Conservation (phyloP, 1,140 invertebrate genomes). For the Drosophila simulans region DNA sequence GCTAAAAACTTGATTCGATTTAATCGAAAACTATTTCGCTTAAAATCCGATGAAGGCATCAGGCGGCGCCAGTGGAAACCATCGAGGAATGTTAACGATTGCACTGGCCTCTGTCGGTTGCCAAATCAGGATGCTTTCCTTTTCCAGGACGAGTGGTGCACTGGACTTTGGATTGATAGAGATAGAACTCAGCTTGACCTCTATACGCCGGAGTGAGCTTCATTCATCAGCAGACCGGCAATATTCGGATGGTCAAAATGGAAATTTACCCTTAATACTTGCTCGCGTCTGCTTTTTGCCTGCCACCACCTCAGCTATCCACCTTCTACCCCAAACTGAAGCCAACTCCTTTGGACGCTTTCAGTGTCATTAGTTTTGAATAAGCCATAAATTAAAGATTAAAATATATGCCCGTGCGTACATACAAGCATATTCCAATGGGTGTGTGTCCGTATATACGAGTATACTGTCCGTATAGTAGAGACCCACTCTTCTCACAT, state of each 20-base stretch:
- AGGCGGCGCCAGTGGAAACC: not conserved
- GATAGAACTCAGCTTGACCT: conserved; percentile 24
- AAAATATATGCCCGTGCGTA: conserved; percentile 54
- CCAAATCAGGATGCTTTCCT: not conserved
- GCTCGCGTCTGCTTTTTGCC: not conserved
- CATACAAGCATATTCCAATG: conserved; percentile 14
- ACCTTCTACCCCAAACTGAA: not conserved
- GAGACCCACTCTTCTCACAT: conserved; percentile 24
- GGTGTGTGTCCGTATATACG: not conserved
- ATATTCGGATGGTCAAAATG: not conserved
- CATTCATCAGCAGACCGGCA: conserved; percentile 28
- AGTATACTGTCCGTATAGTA: not conserved
- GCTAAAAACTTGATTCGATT: too few relatives aligned
- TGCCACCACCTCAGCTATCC: not conserved
- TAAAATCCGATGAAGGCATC: conserved; percentile 1
- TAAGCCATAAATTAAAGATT: conserved; percentile 82
- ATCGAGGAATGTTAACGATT: not conserved
- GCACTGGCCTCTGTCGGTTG: not conserved
- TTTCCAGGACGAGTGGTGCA: not conserved
- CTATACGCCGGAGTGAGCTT: not conserved
- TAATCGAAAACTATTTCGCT: too few relatives aligned
- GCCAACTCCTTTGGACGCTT: conserved; percentile 45
- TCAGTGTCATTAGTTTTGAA: conserved; percentile 81
- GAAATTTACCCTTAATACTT: conserved; percentile 1
- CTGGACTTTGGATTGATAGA: not conserved